These are phyloP conservation scores for Trichopoda pennipes DNA, from an alignment of 2,888 invertebrate genomes.

Conservation along the genomic window DNA sequence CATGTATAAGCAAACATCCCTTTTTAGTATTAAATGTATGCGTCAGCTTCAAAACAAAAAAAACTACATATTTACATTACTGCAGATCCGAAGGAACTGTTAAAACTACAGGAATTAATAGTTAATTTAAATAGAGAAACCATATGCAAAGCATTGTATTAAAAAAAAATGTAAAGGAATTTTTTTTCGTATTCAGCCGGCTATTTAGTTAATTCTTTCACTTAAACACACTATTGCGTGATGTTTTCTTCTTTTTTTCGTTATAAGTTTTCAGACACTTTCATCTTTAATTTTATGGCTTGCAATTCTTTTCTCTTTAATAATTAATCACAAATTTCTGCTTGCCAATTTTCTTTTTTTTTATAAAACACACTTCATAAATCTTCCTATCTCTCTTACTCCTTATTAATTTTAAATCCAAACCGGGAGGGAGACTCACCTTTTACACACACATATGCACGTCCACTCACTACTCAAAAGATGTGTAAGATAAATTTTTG, in stretches of 20 bases:
- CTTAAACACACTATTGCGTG: slow-evolving; percentile 7
- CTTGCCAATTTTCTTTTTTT: slow-evolving; percentile 30
- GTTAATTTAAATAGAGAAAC: slow-evolving; percentile 40
- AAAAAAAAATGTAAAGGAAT: slow-evolving; percentile 56
- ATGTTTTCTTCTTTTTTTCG: too few species aligned
- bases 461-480: slow-evolving; percentile 36
- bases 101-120: slow-evolving; percentile 52
- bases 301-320: too few species aligned
- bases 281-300: slow-evolving; percentile 17
- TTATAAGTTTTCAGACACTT: slow-evolving; percentile 24
- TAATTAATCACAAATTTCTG: not conserved
- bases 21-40: slow-evolving; percentile 54
- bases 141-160: slow-evolving; percentile 54
- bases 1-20: slow-evolving; percentile 56
- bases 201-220: slow-evolving; percentile 22
- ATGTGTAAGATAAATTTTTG: slow-evolving; percentile 26
- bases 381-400: slow-evolving; percentile 60
- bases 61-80: not conserved
- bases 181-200: slow-evolving; percentile 39
- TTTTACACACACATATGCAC: slow-evolving; percentile 55
- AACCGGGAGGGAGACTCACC: slow-evolving; percentile 67
- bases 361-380: slow-evolving; percentile 17
- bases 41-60: slow-evolving; percentile 58
- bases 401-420: slow-evolving; percentile 26
- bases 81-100: slow-evolving; percentile 14